phyloP scores from a whole-genome alignment of 1,140 invertebrate species.

The Drosophila insularis region DNA sequence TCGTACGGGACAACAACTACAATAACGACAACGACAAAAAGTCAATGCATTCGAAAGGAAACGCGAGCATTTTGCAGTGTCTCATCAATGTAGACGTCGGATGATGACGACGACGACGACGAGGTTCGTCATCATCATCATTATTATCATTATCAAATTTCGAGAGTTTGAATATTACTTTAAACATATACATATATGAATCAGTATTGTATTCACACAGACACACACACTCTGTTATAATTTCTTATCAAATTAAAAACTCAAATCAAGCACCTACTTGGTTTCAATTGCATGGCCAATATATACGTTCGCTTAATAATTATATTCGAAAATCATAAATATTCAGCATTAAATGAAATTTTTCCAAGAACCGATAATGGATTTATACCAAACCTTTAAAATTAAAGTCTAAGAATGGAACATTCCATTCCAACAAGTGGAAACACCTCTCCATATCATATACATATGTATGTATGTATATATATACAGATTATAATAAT shows the following conservation, averaged over 20 bases:
- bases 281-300: slow-evolving; percentile 1
- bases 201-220: not conserved
- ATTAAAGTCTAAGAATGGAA: no score
- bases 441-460: no score
- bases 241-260: not conserved
- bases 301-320: not conserved
- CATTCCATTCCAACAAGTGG: no score
- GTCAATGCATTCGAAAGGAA: slow-evolving; percentile 3
- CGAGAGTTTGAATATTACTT: not conserved
- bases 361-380: slow-evolving; percentile 1
- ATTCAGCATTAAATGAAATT: not conserved
- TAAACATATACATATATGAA: not conserved
- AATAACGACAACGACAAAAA: not conserved
- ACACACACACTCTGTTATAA: not conserved
- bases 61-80: not conserved
- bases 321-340: not conserved
- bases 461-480: no score
- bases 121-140: not conserved
- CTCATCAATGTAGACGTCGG: not conserved
- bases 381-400: no score
- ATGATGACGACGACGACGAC: not conserved
- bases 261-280: slow-evolving; percentile 2
- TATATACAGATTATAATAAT: not conserved
- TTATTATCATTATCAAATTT: not conserved
- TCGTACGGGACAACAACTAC: not conserved